Base-by-base conservation (phyloP, 1,140 invertebrate species). In the Euwallacea similis region DNA sequence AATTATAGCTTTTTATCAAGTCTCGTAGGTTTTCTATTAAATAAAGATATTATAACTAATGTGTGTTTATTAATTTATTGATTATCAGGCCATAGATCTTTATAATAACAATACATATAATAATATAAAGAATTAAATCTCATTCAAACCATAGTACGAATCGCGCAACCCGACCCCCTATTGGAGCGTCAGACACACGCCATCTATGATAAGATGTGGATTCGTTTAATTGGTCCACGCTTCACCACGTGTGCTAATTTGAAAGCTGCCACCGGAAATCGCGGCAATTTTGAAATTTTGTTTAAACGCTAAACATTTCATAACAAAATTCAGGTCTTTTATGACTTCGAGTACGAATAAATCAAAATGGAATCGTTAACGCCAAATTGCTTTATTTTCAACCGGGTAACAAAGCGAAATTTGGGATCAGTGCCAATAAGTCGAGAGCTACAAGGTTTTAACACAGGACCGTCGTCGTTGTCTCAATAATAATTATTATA, bases 401-500 rank as follows among this genome's bases (percentile, higher is more conserved):
- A 42, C 11, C 42, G 42, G 6, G 16, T 9, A 9, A 16, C 16
- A 58, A 33, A 58, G 11, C 16, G 55, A 11, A 42, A 42, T n/a
- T 82, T 83, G 82, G 83, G 83, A 83, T 82, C 82, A 81, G 73
- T 79, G 80, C 85, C 86, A 85, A 33, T 33, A 33, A 83, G 81
- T 80, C 82, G 83, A 84, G 83, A 88, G 87, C 88, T 86, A 88
- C 87, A 33, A 33, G 85, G 83, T 88, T 89, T 89, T 89, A 89
- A 88, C 87, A 87, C 87, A 54, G 21, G 1, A 33, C 21, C 21
- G 21, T 72, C 68, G 82, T 80, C 85, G 84, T 86, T 86, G 88
- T 88, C 58, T 56, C 16, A 89, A 88, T 89, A 88, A 55, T 69
- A 54, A 33, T 33, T 33, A 33, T 33, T 33, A 33, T 33, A 33